Conservation (phyloP, 2,797 vertebrate species). For the Pelobates cultripes region DNA sequence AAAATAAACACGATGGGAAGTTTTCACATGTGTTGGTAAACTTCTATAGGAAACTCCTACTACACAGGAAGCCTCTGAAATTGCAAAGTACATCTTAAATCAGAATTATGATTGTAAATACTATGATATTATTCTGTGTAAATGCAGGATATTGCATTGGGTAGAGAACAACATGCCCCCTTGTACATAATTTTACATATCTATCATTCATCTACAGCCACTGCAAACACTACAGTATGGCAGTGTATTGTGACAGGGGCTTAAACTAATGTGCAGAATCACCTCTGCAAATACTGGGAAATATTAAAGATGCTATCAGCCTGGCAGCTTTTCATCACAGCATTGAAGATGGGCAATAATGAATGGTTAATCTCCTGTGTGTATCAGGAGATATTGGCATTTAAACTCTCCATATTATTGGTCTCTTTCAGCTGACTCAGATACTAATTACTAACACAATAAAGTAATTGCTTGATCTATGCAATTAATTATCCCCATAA, state of each 20-base stretch:
- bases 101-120: slow-evolving; percentile 51
- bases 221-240: slow-evolving; percentile 37
- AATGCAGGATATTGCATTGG: slow-evolving; percentile 38
- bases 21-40: not conserved
- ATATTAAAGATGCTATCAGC: slow-evolving; percentile 72
- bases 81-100: slow-evolving; percentile 47
- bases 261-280: slow-evolving; percentile 61
- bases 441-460: slow-evolving; percentile 68
- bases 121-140: slow-evolving; percentile 52
- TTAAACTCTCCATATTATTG: slow-evolving; percentile 55
- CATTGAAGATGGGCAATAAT: slow-evolving; percentile 46
- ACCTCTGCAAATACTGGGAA: slow-evolving; percentile 56
- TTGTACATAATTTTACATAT: slow-evolving; percentile 6
- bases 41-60: slow-evolving; percentile 48
- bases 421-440: slow-evolving; percentile 58
- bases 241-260: slow-evolving; percentile 55
- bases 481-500: slow-evolving; percentile 65
- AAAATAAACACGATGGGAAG: slow-evolving; percentile 21
- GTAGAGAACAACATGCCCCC: slow-evolving; percentile 44
- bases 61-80: slow-evolving; percentile 35
- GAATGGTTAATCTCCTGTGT: slow-evolving; percentile 57
- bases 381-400: slow-evolving; percentile 61
- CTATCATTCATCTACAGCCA: slow-evolving; percentile 55
- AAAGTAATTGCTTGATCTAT: slow-evolving; percentile 64
- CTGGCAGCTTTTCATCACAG: slow-evolving; percentile 61